phyloP scores from a whole-genome alignment of 2,113 vertebrate genomes.

The Myrmophylax atrothorax region DNA sequence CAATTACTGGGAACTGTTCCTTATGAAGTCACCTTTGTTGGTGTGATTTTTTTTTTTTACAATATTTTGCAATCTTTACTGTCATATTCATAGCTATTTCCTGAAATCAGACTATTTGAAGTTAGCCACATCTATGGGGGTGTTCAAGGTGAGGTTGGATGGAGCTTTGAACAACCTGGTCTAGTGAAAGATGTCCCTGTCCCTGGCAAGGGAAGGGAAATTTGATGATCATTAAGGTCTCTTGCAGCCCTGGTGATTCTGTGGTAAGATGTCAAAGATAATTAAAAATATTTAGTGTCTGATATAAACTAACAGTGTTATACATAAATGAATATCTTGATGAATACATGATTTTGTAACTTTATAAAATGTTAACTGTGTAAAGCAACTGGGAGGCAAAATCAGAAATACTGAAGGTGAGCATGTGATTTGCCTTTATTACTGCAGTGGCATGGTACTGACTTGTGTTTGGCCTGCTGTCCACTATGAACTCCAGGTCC shows the following conservation, averaged over 20 bases:
- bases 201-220: background rate
- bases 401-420: background rate
- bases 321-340: background rate
- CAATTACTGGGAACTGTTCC: background rate
- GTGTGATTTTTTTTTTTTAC: background rate
- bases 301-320: background rate
- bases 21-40: background rate
- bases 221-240: background rate
- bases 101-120: background rate
- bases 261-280: background rate
- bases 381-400: background rate
- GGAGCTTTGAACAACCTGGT: background rate
- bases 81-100: background rate
- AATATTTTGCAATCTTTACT: background rate
- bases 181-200: background rate
- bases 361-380: background rate
- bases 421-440: background rate
- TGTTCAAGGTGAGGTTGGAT: background rate
- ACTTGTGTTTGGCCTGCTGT: background rate
- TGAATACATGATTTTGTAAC: background rate
- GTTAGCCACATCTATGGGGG: background rate
- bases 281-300: background rate
- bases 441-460: background rate
- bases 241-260: background rate
- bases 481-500: background rate